Conservation (phyloP, 2,888 invertebrate species). For the Lasioglossum figueresi region DNA sequence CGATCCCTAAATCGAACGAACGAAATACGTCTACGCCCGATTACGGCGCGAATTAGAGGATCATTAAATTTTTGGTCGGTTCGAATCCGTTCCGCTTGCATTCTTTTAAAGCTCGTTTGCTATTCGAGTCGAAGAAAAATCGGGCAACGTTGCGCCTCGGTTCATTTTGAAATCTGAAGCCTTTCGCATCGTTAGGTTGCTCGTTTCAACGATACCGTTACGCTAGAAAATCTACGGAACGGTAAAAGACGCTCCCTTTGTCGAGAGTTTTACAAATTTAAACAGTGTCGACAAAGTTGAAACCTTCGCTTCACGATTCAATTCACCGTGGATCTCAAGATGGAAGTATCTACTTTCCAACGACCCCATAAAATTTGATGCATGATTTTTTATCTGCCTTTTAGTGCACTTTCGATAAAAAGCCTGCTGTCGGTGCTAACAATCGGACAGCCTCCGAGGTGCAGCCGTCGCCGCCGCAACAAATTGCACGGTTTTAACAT, state of each 20-base stretch:
- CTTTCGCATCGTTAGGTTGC: background rate
- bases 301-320: background rate
- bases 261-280: background rate
- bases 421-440: background rate
- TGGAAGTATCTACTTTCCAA: background rate
- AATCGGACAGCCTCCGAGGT: background rate
- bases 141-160: background rate
- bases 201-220: background rate
- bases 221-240: background rate
- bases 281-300: background rate
- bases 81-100: background rate
- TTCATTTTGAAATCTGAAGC: background rate
- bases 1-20: background rate
- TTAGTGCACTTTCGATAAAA: background rate
- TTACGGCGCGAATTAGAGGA: background rate
- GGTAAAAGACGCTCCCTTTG: background rate
- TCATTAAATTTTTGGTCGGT: background rate
- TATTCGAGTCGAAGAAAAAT: background rate
- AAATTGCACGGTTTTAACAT: background rate
- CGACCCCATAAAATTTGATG: background rate
- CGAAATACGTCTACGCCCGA: background rate
- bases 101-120: background rate
- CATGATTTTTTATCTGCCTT: background rate
- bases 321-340: background rate
- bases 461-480: background rate